These are phyloP conservation scores for Parazoanthus swiftii DNA, from an alignment of 92 coral and sea anemone species.

Conservation along the genomic window DNA sequence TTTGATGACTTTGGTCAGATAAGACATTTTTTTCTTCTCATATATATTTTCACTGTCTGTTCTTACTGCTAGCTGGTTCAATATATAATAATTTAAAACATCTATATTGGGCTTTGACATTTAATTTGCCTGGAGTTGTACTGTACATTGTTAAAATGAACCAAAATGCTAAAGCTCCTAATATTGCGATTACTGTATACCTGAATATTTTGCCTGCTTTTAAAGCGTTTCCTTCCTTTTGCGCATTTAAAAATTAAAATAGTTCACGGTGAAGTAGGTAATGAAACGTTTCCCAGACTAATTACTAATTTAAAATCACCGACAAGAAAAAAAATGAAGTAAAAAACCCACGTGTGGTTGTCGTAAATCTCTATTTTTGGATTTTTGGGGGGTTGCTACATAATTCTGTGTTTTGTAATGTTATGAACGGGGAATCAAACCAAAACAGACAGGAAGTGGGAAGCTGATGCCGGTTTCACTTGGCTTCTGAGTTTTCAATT, in stretches of 20 bases:
- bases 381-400: neutral
- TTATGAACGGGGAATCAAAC: neutral
- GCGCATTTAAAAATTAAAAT: neutral
- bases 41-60: neutral
- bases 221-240: neutral
- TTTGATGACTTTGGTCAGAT: neutral
- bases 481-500: neutral
- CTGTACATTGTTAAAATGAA: no score
- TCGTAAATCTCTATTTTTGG: neutral
- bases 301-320: constrained; percentile 43
- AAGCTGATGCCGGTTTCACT: neutral
- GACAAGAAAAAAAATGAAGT: constrained; percentile 8
- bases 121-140: no score
- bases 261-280: neutral
- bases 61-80: neutral
- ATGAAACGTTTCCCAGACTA: constrained; percentile 17
- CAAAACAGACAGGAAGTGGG: constrained; percentile 25
- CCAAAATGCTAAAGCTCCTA: neutral
- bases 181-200: neutral
- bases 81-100: no score
- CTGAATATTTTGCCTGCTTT: neutral
- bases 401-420: neutral
- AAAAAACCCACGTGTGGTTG: constrained; percentile 16
- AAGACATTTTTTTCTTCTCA: neutral
- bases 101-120: neutral